These are phyloP conservation scores for Trachemys scripta DNA, from an alignment of 2,113 vertebrate species.

Conservation along the genomic window DNA sequence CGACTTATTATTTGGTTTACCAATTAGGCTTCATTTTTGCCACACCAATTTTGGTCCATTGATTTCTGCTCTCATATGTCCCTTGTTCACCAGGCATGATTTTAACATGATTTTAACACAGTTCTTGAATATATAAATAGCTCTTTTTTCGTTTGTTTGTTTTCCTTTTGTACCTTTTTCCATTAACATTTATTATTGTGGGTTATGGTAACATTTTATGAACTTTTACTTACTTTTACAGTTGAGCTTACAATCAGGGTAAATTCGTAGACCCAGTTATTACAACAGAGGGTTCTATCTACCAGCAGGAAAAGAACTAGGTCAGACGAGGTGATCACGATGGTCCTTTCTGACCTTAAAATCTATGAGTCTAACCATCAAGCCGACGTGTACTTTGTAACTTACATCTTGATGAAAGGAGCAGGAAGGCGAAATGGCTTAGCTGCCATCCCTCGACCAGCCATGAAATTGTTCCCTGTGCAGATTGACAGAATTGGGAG, in stretches of 20 bases:
- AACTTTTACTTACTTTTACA: background rate
- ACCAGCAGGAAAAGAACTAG: background rate
- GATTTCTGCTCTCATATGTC: background rate
- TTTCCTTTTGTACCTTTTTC: background rate
- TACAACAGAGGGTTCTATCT: background rate
- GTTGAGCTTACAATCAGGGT: background rate
- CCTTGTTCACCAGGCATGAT: background rate
- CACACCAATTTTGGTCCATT: background rate
- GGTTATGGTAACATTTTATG: background rate
- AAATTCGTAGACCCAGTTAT: background rate
- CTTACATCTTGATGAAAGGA: background rate
- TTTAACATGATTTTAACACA: background rate
- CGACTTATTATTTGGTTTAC: background rate
- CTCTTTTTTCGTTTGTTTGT: background rate
- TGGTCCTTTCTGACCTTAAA: too few relatives aligned
- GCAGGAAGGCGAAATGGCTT: background rate
- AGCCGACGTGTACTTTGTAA: background rate
- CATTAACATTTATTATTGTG: background rate
- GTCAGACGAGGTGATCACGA: too few relatives aligned
- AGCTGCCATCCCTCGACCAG: background rate
- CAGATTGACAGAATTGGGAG: background rate
- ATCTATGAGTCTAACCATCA: too few relatives aligned
- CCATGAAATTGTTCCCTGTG: background rate
- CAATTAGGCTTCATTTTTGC: background rate
- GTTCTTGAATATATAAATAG: background rate